These are phyloP conservation scores for Catotricha subobsoleta DNA, from an alignment of 2,888 invertebrate species.

Conservation along the genomic window DNA sequence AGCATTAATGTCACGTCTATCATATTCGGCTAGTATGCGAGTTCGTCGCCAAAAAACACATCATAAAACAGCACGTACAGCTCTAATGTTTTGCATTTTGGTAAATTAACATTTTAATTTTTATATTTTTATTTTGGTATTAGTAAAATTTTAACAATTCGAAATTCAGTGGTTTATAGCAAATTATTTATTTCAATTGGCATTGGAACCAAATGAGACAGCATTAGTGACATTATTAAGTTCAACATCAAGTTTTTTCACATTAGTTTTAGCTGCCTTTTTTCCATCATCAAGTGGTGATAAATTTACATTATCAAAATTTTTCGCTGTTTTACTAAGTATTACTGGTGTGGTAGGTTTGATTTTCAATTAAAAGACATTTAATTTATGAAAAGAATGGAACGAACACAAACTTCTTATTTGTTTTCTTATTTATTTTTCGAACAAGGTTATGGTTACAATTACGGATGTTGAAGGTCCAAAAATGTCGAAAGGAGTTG, in stretches of 20 bases:
- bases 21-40: constrained; percentile 81
- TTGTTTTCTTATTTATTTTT: constrained; percentile 7
- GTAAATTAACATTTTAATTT: constrained; percentile 29
- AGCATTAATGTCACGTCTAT: constrained; percentile 76
- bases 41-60: constrained; percentile 44
- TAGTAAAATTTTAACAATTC: too few relatives aligned
- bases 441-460: constrained; percentile 50
- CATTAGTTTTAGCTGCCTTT: constrained; percentile 66
- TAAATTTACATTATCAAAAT: constrained; percentile 70
- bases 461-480: constrained; percentile 53
- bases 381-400: background rate
- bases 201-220: constrained; percentile 64
- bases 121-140: constrained; percentile 10
- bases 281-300: constrained; percentile 71
- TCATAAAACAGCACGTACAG: constrained; percentile 60
- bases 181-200: constrained; percentile 82
- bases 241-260: constrained; percentile 77
- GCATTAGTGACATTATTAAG: constrained; percentile 78
- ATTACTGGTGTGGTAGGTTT: constrained; percentile 57
- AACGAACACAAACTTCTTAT: background rate
- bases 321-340: constrained; percentile 60
- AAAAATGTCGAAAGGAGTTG: constrained; percentile 54
- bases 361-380: constrained; percentile 4
- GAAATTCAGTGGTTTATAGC: constrained; percentile 89
- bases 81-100: constrained; percentile 68